phyloP scores from a whole-genome alignment of 1,140 invertebrate species.

The roundworm (Caenorhabditis elegans) region DNA sequence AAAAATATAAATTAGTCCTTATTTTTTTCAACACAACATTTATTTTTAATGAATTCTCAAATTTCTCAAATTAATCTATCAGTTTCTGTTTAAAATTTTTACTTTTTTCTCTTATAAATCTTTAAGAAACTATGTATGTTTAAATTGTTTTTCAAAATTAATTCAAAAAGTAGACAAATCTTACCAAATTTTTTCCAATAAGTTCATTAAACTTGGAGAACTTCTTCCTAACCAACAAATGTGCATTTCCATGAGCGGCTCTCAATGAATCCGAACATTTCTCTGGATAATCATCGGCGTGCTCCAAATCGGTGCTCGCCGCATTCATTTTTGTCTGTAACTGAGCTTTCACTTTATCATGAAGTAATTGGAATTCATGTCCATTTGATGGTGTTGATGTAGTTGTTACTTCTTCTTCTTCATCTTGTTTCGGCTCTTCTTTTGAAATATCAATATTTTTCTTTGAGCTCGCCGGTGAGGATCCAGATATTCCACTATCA shows the following conservation, averaged over 20 bases:
- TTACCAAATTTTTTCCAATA: not conserved
- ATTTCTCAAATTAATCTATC: too few species aligned
- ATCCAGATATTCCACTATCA: conserved; percentile 15
- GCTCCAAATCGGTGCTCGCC: not conserved
- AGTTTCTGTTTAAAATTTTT: too few species aligned
- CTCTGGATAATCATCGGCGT: not conserved
- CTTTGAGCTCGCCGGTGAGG: not conserved
- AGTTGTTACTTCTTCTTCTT: conserved; percentile 5
- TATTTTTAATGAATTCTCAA: too few species aligned
- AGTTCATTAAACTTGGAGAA: not conserved
- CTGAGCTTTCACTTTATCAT: not conserved
- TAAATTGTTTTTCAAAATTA: too few species aligned
- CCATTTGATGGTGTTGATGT: not conserved
- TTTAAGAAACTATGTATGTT: too few species aligned
- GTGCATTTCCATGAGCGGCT: not conserved
- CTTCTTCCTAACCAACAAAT: not conserved
- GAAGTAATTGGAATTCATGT: conserved; percentile 1
- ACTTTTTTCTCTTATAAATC: too few species aligned
- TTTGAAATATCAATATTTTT: not conserved
- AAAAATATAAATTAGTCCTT: too few species aligned
- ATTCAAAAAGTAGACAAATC: not conserved
- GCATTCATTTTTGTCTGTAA: not conserved
- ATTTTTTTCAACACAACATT: too few species aligned
- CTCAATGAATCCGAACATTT: conserved; percentile 3
- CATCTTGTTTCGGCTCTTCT: not conserved